These are phyloP conservation scores for Diabrotica balteata DNA, from an alignment of 2,888 invertebrate genomes.

Conservation along the genomic window DNA sequence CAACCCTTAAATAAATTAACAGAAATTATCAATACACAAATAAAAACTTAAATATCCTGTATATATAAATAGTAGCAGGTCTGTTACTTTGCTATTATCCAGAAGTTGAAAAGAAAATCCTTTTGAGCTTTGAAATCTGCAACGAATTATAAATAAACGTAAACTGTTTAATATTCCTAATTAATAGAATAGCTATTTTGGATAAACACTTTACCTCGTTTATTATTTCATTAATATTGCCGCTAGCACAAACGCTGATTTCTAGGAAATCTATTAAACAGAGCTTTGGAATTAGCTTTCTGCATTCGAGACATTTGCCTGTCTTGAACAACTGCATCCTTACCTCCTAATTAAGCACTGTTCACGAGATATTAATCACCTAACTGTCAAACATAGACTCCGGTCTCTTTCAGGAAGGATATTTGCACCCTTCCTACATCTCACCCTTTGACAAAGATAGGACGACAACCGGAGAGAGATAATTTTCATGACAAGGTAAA, in stretches of 20 bases:
- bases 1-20: no score
- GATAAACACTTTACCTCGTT: neutral
- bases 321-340: conserved; percentile 25
- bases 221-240: neutral
- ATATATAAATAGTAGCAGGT: no score
- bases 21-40: no score
- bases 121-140: no score
- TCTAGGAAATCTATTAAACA: neutral
- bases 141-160: no score
- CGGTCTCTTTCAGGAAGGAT: neutral
- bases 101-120: no score
- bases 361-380: conserved; percentile 30
- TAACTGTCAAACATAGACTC: conserved; percentile 28
- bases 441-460: conserved; percentile 9
- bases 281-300: neutral
- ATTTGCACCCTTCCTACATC: conserved; percentile 4
- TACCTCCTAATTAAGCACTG: conserved; percentile 27
- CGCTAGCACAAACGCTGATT: neutral
- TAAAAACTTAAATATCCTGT: no score
- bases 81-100: no score
- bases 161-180: neutral
- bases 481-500: conserved; percentile 22
- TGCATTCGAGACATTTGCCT: conserved; percentile 6
- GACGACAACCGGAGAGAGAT: conserved; percentile 14
- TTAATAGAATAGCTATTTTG: neutral